Evolutionary conservation across 2,797 vertebrate genomes (phyloP).

Genomic region (Sebastes taczanowskii): DNA sequence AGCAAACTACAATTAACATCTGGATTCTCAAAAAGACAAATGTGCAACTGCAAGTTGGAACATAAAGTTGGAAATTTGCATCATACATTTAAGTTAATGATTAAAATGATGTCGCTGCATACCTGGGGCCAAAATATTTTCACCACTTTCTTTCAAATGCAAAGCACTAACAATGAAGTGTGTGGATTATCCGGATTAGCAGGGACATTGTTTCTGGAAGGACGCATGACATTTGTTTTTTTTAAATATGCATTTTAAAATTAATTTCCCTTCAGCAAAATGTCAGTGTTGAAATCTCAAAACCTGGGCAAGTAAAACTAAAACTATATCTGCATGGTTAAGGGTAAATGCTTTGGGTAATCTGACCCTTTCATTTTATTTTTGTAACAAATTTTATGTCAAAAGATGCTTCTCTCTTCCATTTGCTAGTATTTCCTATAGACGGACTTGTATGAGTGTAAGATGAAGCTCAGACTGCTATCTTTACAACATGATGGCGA

Average conservation of each 20-base stretch:
- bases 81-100: neutral
- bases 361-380: neutral
- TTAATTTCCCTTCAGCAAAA: neutral
- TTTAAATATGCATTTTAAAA: neutral
- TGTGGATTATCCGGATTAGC: neutral
- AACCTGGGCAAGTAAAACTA: neutral
- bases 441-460: neutral
- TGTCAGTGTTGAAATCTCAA: neutral
- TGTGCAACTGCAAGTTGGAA: neutral
- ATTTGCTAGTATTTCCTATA: neutral
- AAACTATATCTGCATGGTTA: neutral
- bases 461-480: constrained; percentile 18
- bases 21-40: neutral
- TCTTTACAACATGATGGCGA: constrained; percentile 46
- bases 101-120: neutral
- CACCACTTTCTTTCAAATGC: neutral
- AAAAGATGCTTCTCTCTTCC: neutral
- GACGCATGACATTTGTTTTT: neutral
- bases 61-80: neutral
- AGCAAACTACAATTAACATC: neutral
- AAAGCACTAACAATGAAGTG: neutral
- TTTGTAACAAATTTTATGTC: neutral
- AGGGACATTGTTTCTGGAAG: neutral
- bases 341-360: neutral
- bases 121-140: neutral